Percentiles rank a stretch among this genome's conserved stretches.
Evolutionary conservation across 2,113 vertebrate genomes (phyloP).

Genomic region (Pionites leucogaster): DNA sequence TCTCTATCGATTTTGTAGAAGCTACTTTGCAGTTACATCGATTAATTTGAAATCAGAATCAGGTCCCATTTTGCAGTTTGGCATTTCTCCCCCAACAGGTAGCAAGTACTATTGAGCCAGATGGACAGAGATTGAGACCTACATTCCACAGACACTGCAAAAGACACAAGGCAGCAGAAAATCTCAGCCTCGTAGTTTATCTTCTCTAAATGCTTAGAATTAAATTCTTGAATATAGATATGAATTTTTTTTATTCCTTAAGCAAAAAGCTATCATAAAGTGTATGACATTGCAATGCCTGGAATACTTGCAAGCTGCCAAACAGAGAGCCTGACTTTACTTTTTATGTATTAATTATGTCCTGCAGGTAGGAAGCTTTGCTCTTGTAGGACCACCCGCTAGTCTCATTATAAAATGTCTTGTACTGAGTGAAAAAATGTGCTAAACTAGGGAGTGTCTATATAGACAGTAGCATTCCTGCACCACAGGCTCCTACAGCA

Average conservation of each 20-base stretch:
- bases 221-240: not conserved
- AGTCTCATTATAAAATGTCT: slow-evolving; percentile 22
- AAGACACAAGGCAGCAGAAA: not conserved
- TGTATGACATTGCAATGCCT: not conserved
- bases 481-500: accelerated
- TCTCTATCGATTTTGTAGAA: not conserved
- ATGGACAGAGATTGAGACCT: not conserved
- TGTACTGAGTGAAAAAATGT: not conserved
- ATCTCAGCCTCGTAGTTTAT: not conserved
- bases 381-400: slow-evolving; percentile 4
- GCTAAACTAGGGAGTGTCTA: not conserved
- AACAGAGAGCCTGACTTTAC: not conserved
- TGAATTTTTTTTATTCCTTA: not conserved
- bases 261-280: slow-evolving; percentile 11
- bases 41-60: not conserved
- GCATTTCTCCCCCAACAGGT: not conserved
- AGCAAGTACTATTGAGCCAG: accelerated
- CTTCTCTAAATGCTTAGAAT: not conserved
- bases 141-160: accelerated
- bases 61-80: accelerated
- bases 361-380: slow-evolving; percentile 24
- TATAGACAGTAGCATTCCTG: not conserved
- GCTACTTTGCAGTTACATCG: not conserved
- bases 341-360: slow-evolving; percentile 54
- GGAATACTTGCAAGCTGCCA: not conserved